Evolutionary conservation across 2,113 vertebrate species (phyloP).

Genomic region (Origma solitaria): DNA sequence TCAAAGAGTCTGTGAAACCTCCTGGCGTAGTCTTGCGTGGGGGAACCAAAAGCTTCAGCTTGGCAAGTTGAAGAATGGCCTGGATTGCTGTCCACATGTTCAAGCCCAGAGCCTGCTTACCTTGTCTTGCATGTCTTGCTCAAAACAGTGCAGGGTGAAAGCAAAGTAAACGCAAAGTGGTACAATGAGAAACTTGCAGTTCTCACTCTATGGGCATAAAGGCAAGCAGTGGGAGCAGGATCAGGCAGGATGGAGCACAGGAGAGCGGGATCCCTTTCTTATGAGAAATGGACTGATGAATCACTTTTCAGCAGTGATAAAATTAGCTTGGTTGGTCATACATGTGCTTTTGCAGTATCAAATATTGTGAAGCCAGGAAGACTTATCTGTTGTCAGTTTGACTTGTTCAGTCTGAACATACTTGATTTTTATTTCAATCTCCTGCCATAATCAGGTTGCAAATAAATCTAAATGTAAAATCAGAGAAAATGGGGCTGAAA

Average conservation of each 20-base stretch:
- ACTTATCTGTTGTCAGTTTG: neutral
- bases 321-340: neutral
- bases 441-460: neutral
- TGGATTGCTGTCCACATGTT: rapidly evolving
- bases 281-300: neutral
- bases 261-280: neutral
- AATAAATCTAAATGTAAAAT: neutral
- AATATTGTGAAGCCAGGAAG: neutral
- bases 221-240: neutral
- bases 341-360: neutral
- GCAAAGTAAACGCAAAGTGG: neutral
- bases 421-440: neutral
- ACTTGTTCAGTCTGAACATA: neutral
- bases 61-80: neutral
- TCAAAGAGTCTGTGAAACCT: neutral
- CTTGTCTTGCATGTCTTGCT: neutral
- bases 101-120: neutral
- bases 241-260: neutral
- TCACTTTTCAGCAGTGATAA: neutral
- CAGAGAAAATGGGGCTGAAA: neutral
- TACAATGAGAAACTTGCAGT: rapidly evolving
- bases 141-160: neutral
- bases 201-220: neutral
- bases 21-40: neutral
- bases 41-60: neutral